phyloP scores from a whole-genome alignment of 1,140 invertebrate genomes.

The Chlorops oryzae region DNA sequence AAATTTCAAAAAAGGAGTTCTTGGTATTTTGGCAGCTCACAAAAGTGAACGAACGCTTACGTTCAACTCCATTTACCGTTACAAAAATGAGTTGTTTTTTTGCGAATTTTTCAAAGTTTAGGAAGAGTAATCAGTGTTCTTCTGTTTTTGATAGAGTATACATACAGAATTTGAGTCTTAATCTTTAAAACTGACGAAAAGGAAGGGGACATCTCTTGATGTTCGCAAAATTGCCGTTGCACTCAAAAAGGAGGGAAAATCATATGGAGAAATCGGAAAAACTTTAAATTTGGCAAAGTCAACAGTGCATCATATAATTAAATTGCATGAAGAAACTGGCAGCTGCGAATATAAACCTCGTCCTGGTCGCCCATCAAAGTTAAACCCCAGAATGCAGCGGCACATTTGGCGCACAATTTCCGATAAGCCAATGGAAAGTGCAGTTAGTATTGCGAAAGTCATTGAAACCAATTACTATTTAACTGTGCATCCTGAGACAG shows the following conservation, averaged over 20 bases:
- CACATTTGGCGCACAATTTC: not conserved
- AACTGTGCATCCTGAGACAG: not conserved
- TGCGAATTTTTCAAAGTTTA: not conserved
- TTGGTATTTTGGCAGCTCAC: not conserved
- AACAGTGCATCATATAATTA: not conserved
- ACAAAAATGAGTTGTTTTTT: not conserved
- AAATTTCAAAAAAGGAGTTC: too few species aligned
- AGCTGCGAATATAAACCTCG: not conserved
- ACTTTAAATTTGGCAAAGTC: not conserved
- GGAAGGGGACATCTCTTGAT: not conserved
- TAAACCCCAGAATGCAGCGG: not conserved
- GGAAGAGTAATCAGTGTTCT: not conserved
- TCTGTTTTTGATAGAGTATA: not conserved
- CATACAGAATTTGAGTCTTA: not conserved
- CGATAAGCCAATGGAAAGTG: not conserved
- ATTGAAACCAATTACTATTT: not conserved
- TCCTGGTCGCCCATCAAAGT: not conserved
- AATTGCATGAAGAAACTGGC: not conserved
- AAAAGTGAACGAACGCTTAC: not conserved
- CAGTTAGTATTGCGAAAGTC: not conserved
- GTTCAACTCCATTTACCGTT: not conserved
- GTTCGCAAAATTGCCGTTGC: too few species aligned
- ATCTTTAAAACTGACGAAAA: not conserved
- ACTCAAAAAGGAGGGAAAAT: not conserved
- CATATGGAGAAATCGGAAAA: not conserved